phyloP scores from a whole-genome alignment of 2,113 vertebrate genomes.

The Eulemur rufifrons region DNA sequence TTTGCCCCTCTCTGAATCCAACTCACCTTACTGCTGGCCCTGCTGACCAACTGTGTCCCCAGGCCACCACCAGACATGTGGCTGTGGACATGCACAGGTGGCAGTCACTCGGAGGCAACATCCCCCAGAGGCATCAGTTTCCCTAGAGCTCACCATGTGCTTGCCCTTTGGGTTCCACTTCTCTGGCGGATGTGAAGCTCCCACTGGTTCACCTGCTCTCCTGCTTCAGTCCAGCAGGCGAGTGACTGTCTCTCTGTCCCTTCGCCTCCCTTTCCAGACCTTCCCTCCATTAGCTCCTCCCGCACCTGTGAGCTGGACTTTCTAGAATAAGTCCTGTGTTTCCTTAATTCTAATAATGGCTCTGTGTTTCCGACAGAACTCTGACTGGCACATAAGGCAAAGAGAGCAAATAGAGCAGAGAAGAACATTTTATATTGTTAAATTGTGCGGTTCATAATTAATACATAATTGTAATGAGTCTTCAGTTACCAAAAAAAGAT shows the following conservation, averaged over 20 bases:
- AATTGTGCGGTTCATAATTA: neutral
- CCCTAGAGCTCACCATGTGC: neutral
- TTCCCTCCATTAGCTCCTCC: neutral
- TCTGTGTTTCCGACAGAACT: neutral
- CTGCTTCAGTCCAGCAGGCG: neutral
- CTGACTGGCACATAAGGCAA: neutral
- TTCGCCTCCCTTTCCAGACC: neutral
- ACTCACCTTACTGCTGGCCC: neutral
- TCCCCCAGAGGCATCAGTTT: neutral
- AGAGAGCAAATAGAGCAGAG: neutral
- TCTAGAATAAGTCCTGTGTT: neutral
- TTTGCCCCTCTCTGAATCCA: neutral
- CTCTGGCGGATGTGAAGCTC: no score
- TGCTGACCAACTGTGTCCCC: neutral
- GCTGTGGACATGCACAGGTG: neutral
- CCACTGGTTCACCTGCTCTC: no score
- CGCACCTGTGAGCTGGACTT: neutral
- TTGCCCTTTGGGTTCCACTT: neutral
- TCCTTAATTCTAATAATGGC: accelerated
- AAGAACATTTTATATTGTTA: neutral
- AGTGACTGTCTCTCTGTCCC: neutral
- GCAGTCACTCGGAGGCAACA: neutral
- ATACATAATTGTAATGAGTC: neutral
- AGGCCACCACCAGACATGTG: neutral
- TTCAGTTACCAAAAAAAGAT: neutral